Base-by-base conservation (phyloP, 64 coral and sea anemone genomes). In the Anthopleura sola region DNA sequence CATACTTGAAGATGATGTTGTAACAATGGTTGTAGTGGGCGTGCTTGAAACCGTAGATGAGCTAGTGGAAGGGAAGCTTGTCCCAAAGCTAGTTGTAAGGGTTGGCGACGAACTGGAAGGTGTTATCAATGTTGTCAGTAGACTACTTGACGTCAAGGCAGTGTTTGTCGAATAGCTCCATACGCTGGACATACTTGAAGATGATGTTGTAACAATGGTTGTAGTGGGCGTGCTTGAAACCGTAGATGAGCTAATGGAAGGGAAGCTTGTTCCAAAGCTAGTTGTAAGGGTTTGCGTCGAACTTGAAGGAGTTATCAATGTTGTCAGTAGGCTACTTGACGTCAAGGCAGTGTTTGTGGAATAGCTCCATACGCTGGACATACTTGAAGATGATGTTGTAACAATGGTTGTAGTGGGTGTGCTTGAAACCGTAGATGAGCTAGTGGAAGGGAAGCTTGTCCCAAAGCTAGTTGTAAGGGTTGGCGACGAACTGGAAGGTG, bases 331-430 rank as follows among this genome's bases (percentile, higher is more conserved):
- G 17, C 8, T 79, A 48, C 76, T 79, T 79, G 76, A 79, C 21
- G 44, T 48, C 6, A 79, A 79, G 5, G 76, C 18, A 79, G 76
- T 79, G 34, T 24, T 21, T 19, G 76, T 79, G 0, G 76, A 79
- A 44, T 46, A 79, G 37, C 76, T 79, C 76, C 76, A 79, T 44
- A 48, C 24, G 38, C 53, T 85, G 8, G 83, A 85, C 29, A 68
- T 55, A 64, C 55, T 85, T 5, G 57, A 66, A 0, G 83, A 48
- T 24, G 36, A 40, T 24, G 62, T 53, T 18, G 76, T 79, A 23
- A 18, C 76, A 79, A 79, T 44, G 3, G 29, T 37, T 14, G 60
- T 75, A 6, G 66, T 74, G 4, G 56, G 37, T 2, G 83, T 55
- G 1, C 53, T 85, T 36, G 50, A 13, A 19, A 34, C 32, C 3